Evolutionary conservation across 2,888 invertebrate genomes (phyloP).

Genomic region (Hecatera dysodea): DNA sequence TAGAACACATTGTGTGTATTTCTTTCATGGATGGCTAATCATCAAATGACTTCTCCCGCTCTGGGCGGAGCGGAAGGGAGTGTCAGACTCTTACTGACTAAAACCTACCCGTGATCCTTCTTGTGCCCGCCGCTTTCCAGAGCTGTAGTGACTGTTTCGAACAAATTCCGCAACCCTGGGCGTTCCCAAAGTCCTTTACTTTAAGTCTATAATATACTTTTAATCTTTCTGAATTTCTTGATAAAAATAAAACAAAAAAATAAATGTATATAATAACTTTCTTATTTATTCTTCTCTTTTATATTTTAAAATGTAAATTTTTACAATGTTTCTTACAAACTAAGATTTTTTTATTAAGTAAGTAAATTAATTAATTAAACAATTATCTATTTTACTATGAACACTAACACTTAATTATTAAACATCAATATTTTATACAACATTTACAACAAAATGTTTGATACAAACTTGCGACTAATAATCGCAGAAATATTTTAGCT

Average conservation of each 20-base stretch:
- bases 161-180: too few species aligned
- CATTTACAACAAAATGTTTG: conserved; percentile 55
- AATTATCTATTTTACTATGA: conserved; percentile 56
- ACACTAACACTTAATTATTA: conserved; percentile 65
- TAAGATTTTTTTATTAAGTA: conserved; percentile 41
- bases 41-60: too few species aligned
- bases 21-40: too few species aligned
- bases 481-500: not conserved
- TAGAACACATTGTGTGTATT: too few species aligned
- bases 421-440: conserved; percentile 61
- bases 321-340: conserved; percentile 72
- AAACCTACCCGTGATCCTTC: too few species aligned
- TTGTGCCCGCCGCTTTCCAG: too few species aligned
- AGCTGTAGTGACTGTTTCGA: too few species aligned
- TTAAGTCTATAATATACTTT: too few species aligned
- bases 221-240: too few species aligned
- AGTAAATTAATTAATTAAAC: conserved; percentile 49
- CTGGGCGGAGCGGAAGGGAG: too few species aligned
- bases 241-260: conserved; percentile 70
- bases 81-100: too few species aligned
- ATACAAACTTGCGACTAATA: conserved; percentile 45
- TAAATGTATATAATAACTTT: conserved; percentile 80
- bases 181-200: too few species aligned
- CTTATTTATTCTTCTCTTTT: conserved; percentile 75
- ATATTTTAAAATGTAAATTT: conserved; percentile 74